Percentiles rank a stretch among this genome's conserved stretches.
Conservation (phyloP, 2,888 invertebrate species). For the Drosophila sordidula region DNA sequence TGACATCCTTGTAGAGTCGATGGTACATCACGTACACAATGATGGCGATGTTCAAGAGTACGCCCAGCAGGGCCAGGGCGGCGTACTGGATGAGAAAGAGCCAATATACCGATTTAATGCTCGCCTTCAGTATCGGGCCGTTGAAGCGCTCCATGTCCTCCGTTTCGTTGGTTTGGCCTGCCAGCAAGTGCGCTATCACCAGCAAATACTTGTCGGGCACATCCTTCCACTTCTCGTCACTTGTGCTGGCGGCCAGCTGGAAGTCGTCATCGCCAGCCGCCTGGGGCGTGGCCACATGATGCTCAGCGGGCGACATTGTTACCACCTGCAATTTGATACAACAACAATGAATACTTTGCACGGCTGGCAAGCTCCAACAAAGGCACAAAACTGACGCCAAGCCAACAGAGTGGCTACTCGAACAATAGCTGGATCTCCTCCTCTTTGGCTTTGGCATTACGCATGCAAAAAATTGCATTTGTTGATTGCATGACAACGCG, state of each 20-base stretch:
- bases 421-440: constrained; percentile 32
- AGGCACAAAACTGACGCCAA: constrained; percentile 7
- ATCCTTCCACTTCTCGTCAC: constrained; percentile 77
- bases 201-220: constrained; percentile 83
- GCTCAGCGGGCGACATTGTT: constrained; percentile 65
- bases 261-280: constrained; percentile 44
- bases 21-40: constrained; percentile 86
- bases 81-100: constrained; percentile 88
- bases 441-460: not conserved
- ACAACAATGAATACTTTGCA: constrained; percentile 31
- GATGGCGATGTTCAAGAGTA: constrained; percentile 87
- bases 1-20: constrained; percentile 87
- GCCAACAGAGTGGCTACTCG: not conserved
- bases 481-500: not conserved
- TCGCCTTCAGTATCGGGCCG: constrained; percentile 87
- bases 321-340: constrained; percentile 54
- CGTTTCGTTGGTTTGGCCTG: constrained; percentile 81
- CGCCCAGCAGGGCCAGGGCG: constrained; percentile 86
- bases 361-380: constrained; percentile 29
- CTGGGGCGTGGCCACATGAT: constrained; percentile 44
- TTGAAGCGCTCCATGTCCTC: constrained; percentile 85
- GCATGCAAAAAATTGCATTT: constrained; percentile 11
- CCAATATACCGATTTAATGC: constrained; percentile 87
- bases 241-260: constrained; percentile 61
- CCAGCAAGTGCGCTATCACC: constrained; percentile 81